These are phyloP conservation scores for Leucoptera coffeella DNA, from an alignment of 2,888 invertebrate species.

Conservation along the genomic window DNA sequence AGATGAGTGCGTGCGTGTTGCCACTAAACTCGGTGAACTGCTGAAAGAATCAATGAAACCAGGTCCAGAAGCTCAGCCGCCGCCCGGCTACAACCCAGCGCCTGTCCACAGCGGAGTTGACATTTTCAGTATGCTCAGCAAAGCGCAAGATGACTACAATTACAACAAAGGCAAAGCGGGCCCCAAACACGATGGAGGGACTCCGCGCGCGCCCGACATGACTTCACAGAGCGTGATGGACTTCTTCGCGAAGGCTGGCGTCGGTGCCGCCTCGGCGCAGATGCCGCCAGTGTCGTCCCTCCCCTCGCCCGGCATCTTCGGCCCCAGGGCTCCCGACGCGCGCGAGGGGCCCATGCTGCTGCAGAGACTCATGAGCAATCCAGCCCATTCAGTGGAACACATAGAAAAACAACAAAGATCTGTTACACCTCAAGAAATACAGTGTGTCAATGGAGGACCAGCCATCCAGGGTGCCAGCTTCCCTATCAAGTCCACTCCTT, in stretches of 20 bases:
- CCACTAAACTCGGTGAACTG: slow-evolving; percentile 64
- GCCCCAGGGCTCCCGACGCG: slow-evolving; percentile 37
- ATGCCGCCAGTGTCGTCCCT: slow-evolving; percentile 47
- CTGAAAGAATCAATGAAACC: slow-evolving; percentile 56
- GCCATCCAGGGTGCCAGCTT: slow-evolving; percentile 27
- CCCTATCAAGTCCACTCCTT: slow-evolving; percentile 31
- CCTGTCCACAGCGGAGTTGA: slow-evolving; percentile 50
- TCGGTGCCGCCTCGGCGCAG: slow-evolving; percentile 40
- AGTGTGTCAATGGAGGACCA: slow-evolving; percentile 26
- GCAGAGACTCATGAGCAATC: slow-evolving; percentile 76
- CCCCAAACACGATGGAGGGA: slow-evolving; percentile 30
- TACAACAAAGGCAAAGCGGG: slow-evolving; percentile 41
- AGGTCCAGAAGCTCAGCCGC: slow-evolving; percentile 17
- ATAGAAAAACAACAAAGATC: slow-evolving; percentile 82
- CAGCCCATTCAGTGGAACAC: slow-evolving; percentile 79
- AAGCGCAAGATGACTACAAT: slow-evolving; percentile 85
- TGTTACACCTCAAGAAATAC: slow-evolving; percentile 60
- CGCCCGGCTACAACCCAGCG: slow-evolving; percentile 22
- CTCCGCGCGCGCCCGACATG: slow-evolving; percentile 59
- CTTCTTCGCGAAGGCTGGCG: slow-evolving; percentile 74
- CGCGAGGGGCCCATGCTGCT: slow-evolving; percentile 60
- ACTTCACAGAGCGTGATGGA: slow-evolving; percentile 82
- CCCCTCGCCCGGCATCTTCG: slow-evolving; percentile 41
- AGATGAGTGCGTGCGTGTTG: slow-evolving; percentile 81
- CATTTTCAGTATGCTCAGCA: slow-evolving; percentile 81